phyloP scores from a whole-genome alignment of 1,140 invertebrate genomes.

The Diorhabda carinulata region DNA sequence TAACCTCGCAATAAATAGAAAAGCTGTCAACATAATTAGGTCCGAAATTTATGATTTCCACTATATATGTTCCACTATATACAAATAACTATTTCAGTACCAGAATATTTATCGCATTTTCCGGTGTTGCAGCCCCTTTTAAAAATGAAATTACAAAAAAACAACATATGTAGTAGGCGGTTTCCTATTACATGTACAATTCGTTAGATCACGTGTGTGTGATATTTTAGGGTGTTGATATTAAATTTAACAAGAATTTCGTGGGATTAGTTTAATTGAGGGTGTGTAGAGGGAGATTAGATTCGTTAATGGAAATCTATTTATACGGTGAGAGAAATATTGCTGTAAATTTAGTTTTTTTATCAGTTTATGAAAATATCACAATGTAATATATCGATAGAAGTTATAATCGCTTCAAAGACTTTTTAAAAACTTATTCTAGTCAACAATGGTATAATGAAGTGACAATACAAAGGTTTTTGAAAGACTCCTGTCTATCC shows the following conservation, averaged over 20 bases:
- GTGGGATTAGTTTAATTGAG: not conserved
- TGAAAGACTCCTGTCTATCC: not conserved
- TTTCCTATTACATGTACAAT: not conserved
- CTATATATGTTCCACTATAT: not conserved
- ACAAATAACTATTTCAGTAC: not conserved
- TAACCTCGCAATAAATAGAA: not conserved
- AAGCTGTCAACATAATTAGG: not conserved
- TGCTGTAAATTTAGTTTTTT: no score
- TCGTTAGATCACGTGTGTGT: not conserved
- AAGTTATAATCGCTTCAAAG: no score
- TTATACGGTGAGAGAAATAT: no score
- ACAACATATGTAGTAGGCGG: not conserved
- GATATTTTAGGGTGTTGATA: no score
- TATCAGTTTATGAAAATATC: no score
- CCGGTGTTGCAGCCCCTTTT: not conserved
- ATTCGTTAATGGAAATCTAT: no score
- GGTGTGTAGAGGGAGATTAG: not conserved
- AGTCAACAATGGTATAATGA: conserved; percentile 8
- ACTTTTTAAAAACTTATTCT: no score
- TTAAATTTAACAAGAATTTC: not conserved
- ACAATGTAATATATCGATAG: no score
- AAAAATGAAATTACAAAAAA: not conserved
- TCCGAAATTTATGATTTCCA: not conserved
- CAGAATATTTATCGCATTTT: not conserved
- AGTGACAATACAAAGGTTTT: not conserved